Percentiles rank a stretch among this genome's conserved stretches.
Evolutionary conservation across 2,797 vertebrate genomes (phyloP).

Genomic region (Spondyliosoma cantharus): DNA sequence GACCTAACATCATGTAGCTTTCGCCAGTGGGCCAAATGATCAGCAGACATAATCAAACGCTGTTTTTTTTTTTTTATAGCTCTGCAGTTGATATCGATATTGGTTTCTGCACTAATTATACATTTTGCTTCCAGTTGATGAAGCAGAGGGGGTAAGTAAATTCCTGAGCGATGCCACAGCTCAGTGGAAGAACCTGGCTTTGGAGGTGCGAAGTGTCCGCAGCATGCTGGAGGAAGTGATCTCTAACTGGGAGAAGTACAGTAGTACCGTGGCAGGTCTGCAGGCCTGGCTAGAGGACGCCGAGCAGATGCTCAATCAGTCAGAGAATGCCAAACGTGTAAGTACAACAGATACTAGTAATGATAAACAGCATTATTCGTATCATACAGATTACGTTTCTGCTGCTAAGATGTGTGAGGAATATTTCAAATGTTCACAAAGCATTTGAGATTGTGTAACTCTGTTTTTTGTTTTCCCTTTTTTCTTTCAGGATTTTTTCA

Average conservation of each 20-base stretch:
- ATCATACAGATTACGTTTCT: neutral
- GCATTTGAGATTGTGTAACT: neutral
- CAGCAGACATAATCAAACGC: conserved; percentile 14
- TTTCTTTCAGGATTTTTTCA: conserved; percentile 91
- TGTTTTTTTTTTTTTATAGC: neutral
- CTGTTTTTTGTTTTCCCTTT: neutral
- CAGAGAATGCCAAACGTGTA: conserved; percentile 94
- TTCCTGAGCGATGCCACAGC: conserved; percentile 92
- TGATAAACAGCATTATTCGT: neutral
- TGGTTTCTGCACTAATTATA: conserved; percentile 12
- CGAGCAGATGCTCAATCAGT: conserved; percentile 94
- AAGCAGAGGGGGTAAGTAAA: conserved; percentile 92
- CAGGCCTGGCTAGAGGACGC: conserved; percentile 98
- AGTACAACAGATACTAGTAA: conserved; percentile 30
- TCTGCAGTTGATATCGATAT: neutral
- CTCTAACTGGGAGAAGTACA: conserved; percentile 96
- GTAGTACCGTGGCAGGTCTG: conserved; percentile 89
- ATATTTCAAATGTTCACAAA: conserved; percentile 1
- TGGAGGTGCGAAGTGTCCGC: conserved; percentile 95
- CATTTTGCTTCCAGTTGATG: conserved; percentile 87
- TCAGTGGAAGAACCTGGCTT: conserved; percentile 95
- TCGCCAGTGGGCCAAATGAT: conserved; percentile 17
- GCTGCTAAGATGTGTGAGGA: no score
- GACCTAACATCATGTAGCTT: conserved; percentile 34
- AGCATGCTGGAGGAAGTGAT: conserved; percentile 99